Evolutionary conservation across 2,113 vertebrate genomes (phyloP).

Genomic region (Xenopus borealis): DNA sequence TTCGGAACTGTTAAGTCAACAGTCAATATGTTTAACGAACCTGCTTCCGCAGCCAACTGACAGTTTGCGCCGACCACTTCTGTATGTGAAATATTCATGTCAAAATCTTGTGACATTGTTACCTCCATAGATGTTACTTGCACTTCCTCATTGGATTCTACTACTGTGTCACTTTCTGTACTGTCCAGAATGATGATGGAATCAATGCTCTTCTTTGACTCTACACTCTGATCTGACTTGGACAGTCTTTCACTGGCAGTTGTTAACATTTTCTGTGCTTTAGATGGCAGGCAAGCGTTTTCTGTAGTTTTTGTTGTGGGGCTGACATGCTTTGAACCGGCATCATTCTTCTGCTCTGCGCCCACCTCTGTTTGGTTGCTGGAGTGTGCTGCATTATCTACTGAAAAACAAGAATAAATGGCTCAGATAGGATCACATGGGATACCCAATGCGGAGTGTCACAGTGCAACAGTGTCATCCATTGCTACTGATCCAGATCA

Average conservation of each 20-base stretch:
- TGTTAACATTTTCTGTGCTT: neutral
- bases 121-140: neutral
- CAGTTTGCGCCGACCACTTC: neutral
- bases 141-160: neutral
- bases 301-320: neutral
- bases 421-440: too few relatives aligned
- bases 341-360: neutral
- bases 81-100: constrained; percentile 9
- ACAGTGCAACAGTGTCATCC: too few relatives aligned
- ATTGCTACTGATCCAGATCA: too few relatives aligned
- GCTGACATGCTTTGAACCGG: neutral
- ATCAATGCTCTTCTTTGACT: neutral
- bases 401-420: too few relatives aligned
- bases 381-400: neutral
- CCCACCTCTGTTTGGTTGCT: neutral
- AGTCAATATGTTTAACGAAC: too few relatives aligned
- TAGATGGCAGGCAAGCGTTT: neutral
- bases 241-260: neutral
- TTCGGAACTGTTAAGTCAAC: neutral
- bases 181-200: neutral
- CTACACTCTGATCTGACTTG: neutral
- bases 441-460: too few relatives aligned
- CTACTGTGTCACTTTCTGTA: neutral
- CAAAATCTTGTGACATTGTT: neutral
- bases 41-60: neutral